Base-by-base conservation (phyloP, 1,140 invertebrate genomes). In the Branchinecta lindahli region DNA sequence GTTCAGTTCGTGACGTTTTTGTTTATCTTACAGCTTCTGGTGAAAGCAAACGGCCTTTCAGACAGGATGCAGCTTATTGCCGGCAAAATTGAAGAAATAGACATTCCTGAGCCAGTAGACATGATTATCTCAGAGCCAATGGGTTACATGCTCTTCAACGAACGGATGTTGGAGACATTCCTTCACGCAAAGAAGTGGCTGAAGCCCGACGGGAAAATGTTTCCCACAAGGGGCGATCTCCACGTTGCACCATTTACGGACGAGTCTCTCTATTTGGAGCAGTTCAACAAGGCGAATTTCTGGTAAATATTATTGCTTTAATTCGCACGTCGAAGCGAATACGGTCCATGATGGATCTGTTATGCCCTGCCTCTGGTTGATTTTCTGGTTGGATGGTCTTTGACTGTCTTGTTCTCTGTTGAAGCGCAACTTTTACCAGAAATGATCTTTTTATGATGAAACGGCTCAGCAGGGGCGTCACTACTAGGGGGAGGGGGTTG, bases 101-200 rank as follows among this genome's bases (percentile, higher is more conserved):
- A 91, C 71, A 79, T 99, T 71, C 94, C 94, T 7, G 95, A 98
- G 80, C 85, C 84, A 75, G 95, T 98, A 12, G 96, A 99, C 81
- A 87, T 96, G 45, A 97, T 99, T 75, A 94, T 99, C 72, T 98
- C 94, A 8, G 96, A 99, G 81, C 96, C 96, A 0, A 99, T 99
- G 96, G 96, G 96, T 44, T 99, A 99, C 77, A 99, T 99, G 96
- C 81, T 99, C 10, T 97, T 97, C 77, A 99, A 99, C 81, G 96
- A 99, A 81, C 84, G 96, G 74, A 99, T 99, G 96, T 81, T 99
- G 72, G 96, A 99, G 82, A 97, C 94, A 7, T 99, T 96, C 82
- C 81, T 99, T 66, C 95, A 98, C 82, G 95, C 96, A 5, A 96
- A 98, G 77, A 98, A 98, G 77, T 99, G 94, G 92, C 82, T 99